Evolutionary conservation across 2,797 vertebrate genomes (phyloP), one percentile per base, ranked within the genome.

Genomic region (Crypturellus tataupa): DNA sequence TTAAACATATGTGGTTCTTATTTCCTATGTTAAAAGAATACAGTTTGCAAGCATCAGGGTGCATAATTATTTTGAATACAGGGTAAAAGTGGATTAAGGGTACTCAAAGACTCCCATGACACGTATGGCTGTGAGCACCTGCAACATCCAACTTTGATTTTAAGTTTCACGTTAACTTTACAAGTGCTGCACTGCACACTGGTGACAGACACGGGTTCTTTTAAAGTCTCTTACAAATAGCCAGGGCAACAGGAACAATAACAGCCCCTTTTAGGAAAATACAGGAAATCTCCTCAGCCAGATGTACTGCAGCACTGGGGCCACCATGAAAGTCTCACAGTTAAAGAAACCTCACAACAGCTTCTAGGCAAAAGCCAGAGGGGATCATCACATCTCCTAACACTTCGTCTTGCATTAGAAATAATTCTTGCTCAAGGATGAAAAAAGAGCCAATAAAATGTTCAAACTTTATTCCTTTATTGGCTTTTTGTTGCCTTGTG

Each of bases 241-340:
- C 83, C 80, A 90, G 68, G 80, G 78, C 71, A 94, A 82, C 78
- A 94, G 93, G 90, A 96, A 95, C 93, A 95, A 93, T 92, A 95
- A 93, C 68, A 73, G 75, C 64, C 33, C 86, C 86, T 95, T 93
- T 95, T 47, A 93, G 94, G 71, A 94, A 94, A 95, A 89, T 88
- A 95, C 95, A 96, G 96, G 96, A 96, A 96, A 96, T 95, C 94
- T 96, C 93, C 82, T 80, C 88, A 90, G 68, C 93, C 96, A 96
- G 92, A 95, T 96, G 96, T 80, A 89, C 68, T 85, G 75, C 95
- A 96, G 95, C 71, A 80, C 92, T 95, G 86, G 33, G 96, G 95
- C 95, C 96, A 96, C 96, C 96, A 94, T 95, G 94, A 70, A 95
- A 95, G 94, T 82, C 93, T 92, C 29, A 1, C 85, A 73, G 94